A percentile compares a stretch with the other conserved stretches of the same genome.
These are phyloP conservation scores for pig (Sus scrofa) DNA, from an alignment of 2,113 vertebrate species.

Conservation along the genomic window DNA sequence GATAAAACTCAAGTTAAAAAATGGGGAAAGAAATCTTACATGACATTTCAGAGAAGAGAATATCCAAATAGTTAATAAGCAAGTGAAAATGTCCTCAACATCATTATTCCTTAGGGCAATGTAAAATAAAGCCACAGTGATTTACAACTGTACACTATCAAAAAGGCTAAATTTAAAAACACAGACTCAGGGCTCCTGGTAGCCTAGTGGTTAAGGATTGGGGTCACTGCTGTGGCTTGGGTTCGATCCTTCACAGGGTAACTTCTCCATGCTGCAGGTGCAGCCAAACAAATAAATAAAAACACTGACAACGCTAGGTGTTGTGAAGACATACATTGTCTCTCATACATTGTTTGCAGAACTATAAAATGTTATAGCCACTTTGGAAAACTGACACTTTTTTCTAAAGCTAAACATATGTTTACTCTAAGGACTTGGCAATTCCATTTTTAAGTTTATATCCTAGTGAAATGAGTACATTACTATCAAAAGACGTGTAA, in stretches of 20 bases:
- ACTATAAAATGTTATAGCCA: not conserved
- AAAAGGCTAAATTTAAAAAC: not conserved
- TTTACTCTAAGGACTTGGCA: not conserved
- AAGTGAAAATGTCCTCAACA: not conserved
- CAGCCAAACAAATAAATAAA: not conserved
- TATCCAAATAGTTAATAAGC: not conserved
- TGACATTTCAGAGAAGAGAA: not conserved
- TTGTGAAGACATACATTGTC: not conserved
- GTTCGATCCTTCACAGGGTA: too few species aligned
- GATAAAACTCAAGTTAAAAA: not conserved
- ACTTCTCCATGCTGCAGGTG: too few species aligned
- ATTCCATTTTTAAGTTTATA: not conserved
- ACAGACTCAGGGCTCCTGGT: not conserved
- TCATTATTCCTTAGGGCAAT: not conserved
- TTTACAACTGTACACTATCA: not conserved
- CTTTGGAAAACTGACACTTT: not conserved
- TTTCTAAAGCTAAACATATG: not conserved
- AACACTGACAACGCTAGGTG: not conserved
- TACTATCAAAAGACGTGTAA: not conserved
- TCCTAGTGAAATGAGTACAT: not conserved
- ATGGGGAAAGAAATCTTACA: not conserved
- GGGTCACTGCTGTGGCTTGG: too few species aligned
- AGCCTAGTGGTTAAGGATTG: too few species aligned
- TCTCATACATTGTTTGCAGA: not conserved
- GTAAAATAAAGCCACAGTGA: slow-evolving; percentile 6